These are phyloP conservation scores for Chondrilla cf. caribensis DNA, from an alignment of 37 sponge, comb jelly and placozoan species.

Conservation along the genomic window DNA sequence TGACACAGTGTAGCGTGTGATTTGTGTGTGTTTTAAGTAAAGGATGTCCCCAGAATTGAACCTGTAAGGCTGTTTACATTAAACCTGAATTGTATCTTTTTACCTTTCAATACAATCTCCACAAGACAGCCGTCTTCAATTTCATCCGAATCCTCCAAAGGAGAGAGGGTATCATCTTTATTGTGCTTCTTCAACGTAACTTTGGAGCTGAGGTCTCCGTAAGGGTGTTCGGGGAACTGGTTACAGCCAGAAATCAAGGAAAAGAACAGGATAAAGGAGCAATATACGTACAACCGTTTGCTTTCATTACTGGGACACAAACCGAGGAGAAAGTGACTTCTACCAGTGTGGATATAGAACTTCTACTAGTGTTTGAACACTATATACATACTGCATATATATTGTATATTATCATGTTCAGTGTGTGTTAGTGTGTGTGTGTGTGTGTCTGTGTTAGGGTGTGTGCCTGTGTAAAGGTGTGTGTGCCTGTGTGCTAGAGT, in stretches of 20 bases:
- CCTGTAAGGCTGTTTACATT: too few species aligned
- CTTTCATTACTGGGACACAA: too few species aligned
- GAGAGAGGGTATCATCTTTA: conserved; percentile 23
- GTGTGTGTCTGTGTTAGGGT: background rate
- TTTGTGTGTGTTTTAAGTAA: too few species aligned
- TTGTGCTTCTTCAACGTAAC: conserved; percentile 46
- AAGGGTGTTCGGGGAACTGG: conserved; percentile 78
- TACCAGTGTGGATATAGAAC: too few species aligned
- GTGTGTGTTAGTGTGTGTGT: conserved; percentile 20
- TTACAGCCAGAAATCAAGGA: too few species aligned
- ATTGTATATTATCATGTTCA: too few species aligned
- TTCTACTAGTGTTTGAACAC: too few species aligned
- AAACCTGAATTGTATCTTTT: too few species aligned
- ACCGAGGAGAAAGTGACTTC: background rate
- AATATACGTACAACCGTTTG: too few species aligned
- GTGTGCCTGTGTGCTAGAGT: background rate
- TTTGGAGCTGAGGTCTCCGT: conserved; percentile 61
- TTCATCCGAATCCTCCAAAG: conserved; percentile 35
- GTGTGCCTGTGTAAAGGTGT: conserved; percentile 5
- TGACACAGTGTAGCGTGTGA: too few species aligned
- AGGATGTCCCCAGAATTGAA: too few species aligned
- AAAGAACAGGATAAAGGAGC: background rate
- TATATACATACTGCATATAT: too few species aligned
- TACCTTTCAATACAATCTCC: conserved; percentile 62
- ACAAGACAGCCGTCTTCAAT: conserved; percentile 59